phyloP scores from a whole-genome alignment of 2,888 invertebrate genomes.

The Ramazzottius varieornatus region DNA sequence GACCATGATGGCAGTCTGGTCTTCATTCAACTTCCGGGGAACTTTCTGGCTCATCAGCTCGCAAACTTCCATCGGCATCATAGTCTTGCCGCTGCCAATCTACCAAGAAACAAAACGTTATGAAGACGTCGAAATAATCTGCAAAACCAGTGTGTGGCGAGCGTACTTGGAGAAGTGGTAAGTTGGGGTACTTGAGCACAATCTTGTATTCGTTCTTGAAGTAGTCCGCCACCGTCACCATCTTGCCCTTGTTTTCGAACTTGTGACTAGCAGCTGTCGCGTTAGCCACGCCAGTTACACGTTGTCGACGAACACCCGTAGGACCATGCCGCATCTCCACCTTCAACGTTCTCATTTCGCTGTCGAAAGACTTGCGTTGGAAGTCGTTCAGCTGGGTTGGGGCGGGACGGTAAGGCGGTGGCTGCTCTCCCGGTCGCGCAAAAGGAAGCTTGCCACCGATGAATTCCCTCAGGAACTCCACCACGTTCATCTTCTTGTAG shows the following conservation, averaged over 20 bases:
- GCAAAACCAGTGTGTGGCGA: constrained; percentile 8
- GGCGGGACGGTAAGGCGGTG: too few relatives aligned
- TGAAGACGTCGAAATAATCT: neutral
- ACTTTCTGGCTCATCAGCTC: constrained; percentile 8
- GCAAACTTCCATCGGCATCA: constrained; percentile 9
- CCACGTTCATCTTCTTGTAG: neutral
- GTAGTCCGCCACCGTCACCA: constrained; percentile 7
- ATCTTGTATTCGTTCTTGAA: constrained; percentile 5
- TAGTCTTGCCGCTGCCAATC: neutral
- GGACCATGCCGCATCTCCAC: constrained; percentile 7
- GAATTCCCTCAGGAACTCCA: constrained; percentile 2
- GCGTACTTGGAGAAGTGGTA: constrained; percentile 8
- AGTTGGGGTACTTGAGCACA: constrained; percentile 6
- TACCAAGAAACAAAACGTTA: neutral
- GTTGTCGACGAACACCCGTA: neutral
- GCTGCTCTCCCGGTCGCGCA: too few relatives aligned
- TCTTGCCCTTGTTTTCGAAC: constrained; percentile 3
- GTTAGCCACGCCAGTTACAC: constrained; percentile 6
- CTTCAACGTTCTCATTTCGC: constrained; percentile 8
- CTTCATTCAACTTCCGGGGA: constrained; percentile 8
- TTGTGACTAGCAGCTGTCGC: neutral
- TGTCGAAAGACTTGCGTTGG: constrained; percentile 6
- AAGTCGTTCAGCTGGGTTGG: neutral
- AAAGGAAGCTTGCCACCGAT: too few relatives aligned
- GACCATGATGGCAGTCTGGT: constrained; percentile 9